Base-by-base conservation (phyloP, 2,888 invertebrate genomes). In the Sericinus montela region DNA sequence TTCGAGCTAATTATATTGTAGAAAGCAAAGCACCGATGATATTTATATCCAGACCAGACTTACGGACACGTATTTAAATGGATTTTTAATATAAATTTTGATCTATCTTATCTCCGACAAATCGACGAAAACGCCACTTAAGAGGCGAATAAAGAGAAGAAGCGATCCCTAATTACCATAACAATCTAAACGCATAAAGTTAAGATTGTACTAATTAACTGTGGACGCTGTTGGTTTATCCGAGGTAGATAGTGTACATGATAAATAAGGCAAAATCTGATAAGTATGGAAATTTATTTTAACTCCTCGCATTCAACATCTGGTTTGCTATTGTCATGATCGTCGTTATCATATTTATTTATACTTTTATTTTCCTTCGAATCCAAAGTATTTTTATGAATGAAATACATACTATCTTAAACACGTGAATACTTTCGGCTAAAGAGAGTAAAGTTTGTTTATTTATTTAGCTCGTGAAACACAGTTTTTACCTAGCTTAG, bases 171-270 rank as follows among this genome's bases (percentile, higher is more conserved):
- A 70, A 85, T 86, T 86, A 80, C 75, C 85, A 85, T 86, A 79
- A 68, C 80, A 83, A 87, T 86, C 87, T 79, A 68, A 59, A 68
- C 75, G 82, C 80, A 86, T 86, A 85, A 84, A 85, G 71, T 80
- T 77, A 69, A 80, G 84, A 82, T 81, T 79, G 76, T 73, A 79
- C 76, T 85, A 86, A 86, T 86, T 86, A 85, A 85, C 74, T 72
- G 63, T 54, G 58, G 66, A 11, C 19, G 65, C 63, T 72, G 71
- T 72, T 67, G 63, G 63, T 63, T 74, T 74, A 75, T 76, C 72
- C 65, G 28, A 11, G 30, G 15, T 25, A 53, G 69, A 69, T 68
- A 72, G 60, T 56, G 52, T 35, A 59, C 64, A 62, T 60, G 67
- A 65, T 72, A 72, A 72, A 72, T 71, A 72, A 67, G 58, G 65